phyloP scores from a whole-genome alignment of 2,888 invertebrate genomes.

The Unio delphinus region DNA sequence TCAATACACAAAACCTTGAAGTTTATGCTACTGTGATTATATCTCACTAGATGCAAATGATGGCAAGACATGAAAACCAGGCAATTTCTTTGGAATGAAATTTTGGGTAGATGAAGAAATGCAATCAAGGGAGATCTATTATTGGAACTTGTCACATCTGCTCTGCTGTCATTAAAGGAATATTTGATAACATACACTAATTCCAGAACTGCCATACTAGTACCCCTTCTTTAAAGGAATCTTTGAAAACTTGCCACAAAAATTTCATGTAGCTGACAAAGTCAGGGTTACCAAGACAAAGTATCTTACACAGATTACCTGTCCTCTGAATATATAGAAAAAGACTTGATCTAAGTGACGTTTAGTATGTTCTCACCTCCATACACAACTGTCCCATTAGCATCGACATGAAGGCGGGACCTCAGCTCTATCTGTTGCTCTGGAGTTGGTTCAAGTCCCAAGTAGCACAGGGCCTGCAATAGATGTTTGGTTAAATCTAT shows the following conservation, averaged over 20 bases:
- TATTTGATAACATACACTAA: too few relatives aligned
- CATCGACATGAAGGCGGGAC: conserved; percentile 47
- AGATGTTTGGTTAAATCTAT: not conserved
- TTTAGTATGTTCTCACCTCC: conserved; percentile 43
- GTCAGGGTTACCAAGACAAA: too few relatives aligned
- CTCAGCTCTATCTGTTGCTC: conserved; percentile 50
- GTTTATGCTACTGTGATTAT: too few relatives aligned
- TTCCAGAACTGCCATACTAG: too few relatives aligned
- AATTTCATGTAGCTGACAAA: too few relatives aligned
- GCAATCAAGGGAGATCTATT: not conserved
- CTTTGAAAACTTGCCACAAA: too few relatives aligned
- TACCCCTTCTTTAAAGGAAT: too few relatives aligned
- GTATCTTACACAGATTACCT: too few relatives aligned
- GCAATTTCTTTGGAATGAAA: not conserved
- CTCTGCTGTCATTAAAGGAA: too few relatives aligned
- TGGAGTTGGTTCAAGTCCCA: conserved; percentile 56
- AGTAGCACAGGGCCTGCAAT: conserved; percentile 54
- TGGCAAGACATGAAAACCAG: not conserved
- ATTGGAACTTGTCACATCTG: too few relatives aligned
- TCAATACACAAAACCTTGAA: too few relatives aligned
- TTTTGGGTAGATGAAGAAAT: not conserved
- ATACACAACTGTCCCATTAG: conserved; percentile 55
- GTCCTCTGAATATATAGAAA: not conserved
- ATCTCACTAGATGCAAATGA: not conserved
- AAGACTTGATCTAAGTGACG: too few relatives aligned